Base-by-base conservation (phyloP, 2,888 invertebrate genomes). In the Leptothorax acervorum region DNA sequence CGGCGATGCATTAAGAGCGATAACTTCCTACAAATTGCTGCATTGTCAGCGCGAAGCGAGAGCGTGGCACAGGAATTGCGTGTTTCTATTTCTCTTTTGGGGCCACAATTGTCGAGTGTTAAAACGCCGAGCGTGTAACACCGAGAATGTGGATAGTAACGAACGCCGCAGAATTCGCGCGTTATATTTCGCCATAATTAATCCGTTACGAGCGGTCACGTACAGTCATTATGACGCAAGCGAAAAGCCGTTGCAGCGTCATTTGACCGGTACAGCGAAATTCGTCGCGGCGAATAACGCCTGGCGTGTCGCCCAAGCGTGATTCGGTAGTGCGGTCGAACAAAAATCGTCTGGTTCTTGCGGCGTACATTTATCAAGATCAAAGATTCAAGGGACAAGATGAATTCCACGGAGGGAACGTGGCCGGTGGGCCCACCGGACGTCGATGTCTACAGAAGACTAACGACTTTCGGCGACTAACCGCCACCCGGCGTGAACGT, bases 391-490 rank as follows among this genome's bases (percentile, higher is more conserved):
- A 74, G 78, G 53, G 76, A 53, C 68, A 55, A 68, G 78, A 81
- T 71, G 79, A 57, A 75, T 63, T 82, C 60, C 60, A 53, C 42
- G 55, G 70, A 63, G 75, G 65, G 55, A 66, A 63, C 73, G 62
- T 63, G 78, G 85, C 71, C 85, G 86, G 79, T 78, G 63, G 82
- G 79, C 63, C 28, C 57, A 71, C 62, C 82, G 74, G 82, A 83
- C 63, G 63, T 63, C 60, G 84, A 75, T 82, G 89, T 85, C 83
- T 70, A 62, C 62, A 76, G 57, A 84, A 89, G 89, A 88, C 88
- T 89, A 84, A 89, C 89, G 89, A 88, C 83, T 86, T 75, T 70
- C 86, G 63, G 70, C 66, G 70, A 88, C 83, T 84, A 78, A 78
- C 53, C 83, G 83, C 51, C 75, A 65, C 73, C 73, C 84, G 84